phyloP scores from a whole-genome alignment of 2,113 vertebrate species.

The Anthoscopus minutus region DNA sequence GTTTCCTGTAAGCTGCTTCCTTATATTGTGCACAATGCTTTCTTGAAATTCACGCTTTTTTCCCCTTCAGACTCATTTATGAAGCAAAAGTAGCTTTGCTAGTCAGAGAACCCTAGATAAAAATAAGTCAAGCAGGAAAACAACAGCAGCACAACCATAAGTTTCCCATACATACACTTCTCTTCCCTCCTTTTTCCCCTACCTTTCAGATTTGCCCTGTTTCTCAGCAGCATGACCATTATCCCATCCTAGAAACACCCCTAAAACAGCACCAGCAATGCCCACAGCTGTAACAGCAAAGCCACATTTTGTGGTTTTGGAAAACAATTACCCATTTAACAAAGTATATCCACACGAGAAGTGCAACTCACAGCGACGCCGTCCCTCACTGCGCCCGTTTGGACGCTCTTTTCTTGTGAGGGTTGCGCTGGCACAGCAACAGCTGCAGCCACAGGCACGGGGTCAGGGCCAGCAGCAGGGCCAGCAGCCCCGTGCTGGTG shows the following conservation, averaged over 20 bases:
- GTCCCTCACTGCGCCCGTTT: no score
- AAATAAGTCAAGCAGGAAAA: not conserved
- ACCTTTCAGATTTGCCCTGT: not conserved
- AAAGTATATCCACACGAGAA: not conserved
- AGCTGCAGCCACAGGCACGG: not conserved
- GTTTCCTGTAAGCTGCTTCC: conserved; percentile 44
- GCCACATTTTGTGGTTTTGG: not conserved
- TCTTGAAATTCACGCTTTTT: not conserved
- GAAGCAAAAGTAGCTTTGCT: conserved; percentile 2
- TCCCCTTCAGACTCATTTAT: not conserved
- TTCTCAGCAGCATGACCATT: not conserved
- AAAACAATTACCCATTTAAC: not conserved
- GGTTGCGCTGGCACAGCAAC: no score
- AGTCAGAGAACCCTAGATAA: not conserved
- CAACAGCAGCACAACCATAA: not conserved
- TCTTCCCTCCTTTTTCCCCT: not conserved
- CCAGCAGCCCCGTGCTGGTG: not conserved
- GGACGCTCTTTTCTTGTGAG: not conserved
- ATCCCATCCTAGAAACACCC: not conserved
- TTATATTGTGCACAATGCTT: not conserved
- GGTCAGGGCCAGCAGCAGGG: not conserved
- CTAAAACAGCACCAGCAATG: no score
- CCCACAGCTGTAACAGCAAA: not conserved
- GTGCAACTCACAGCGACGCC: no score
- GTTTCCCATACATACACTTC: not conserved